phyloP scores from a whole-genome alignment of 2,797 vertebrate genomes.

The Spatula clypeata region DNA sequence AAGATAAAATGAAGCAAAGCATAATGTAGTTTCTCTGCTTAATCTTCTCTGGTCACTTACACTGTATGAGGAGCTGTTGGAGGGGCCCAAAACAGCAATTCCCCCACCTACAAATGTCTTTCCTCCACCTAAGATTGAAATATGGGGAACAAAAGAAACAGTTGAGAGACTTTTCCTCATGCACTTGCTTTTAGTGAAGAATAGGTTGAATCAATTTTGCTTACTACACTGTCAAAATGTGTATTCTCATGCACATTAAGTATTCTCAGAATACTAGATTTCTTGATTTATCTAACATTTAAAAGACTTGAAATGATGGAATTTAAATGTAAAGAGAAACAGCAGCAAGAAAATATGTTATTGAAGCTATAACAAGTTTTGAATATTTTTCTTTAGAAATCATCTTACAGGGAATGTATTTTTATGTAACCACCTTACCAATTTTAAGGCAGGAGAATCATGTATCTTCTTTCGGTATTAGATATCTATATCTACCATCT shows the following conservation, averaged over 20 bases:
- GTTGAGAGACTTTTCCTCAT: not conserved
- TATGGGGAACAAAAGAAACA: not conserved
- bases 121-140: not conserved
- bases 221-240: slow-evolving; percentile 8
- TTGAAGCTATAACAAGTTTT: not conserved
- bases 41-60: not conserved
- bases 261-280: not conserved
- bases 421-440: not conserved
- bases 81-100: not conserved
- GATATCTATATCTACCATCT: not conserved
- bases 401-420: not conserved
- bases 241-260: not conserved
- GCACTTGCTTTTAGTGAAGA: not conserved
- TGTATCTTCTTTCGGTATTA: not conserved
- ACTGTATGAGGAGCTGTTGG: not conserved
- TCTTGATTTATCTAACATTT: slow-evolving; percentile 19
- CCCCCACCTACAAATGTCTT: not conserved
- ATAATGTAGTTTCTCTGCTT: not conserved
- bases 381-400: not conserved
- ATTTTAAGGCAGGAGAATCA: not conserved
- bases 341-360: not conserved
- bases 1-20: not conserved
- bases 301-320: not conserved
- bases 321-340: slow-evolving; percentile 22
- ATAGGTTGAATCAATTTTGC: slow-evolving; percentile 26